Base-by-base conservation (phyloP, 2,113 vertebrate genomes). In the Osmerus mordax region DNA sequence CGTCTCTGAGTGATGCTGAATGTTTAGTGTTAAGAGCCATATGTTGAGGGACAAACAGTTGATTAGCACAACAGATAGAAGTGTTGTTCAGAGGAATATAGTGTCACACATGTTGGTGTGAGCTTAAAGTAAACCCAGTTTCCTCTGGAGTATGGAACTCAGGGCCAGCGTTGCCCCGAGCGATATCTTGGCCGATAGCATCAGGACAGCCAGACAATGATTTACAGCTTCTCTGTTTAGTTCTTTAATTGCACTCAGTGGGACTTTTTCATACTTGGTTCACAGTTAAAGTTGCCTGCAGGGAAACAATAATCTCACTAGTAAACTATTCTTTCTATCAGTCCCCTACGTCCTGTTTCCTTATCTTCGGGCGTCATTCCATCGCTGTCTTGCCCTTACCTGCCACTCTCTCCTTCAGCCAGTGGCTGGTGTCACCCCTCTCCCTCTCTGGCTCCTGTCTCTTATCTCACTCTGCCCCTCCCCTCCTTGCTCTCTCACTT, bases 161-260 rank as follows among this genome's bases (percentile, higher is more conserved):
- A 47, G 59, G 71, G 62, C 71, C 58, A 77, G 70, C 54, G 47
- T 53, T 3, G 61, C 25, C 69, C n/a, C 69, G 28, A 18, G 28
- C 15, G 15, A 7, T 9, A 15, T 8, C 13, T 29, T 36, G 8
- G 16, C 62, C 41, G 62, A 7, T 36, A 32, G 62, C 21, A 41
- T 32, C 62, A 0, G 6, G 29, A 55, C 55, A 66, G 47, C 23
- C 63, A 18, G 7, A 60, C 76, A 65, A 56, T 72, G n/a, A 67
- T 52, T 53, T 23, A 52, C 60, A 29, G 61, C 7, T 32, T 63
- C 25, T 18, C 19, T 60, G 58, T 60, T 2, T 6, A 9, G 18
- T 1, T 9, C 3, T 36, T 14, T 32, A 36, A 36, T 64, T 9
- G 8, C 16, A 1, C 13, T 64, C 62, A 64, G 14, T 6, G 16